A percentile compares a stretch with the other conserved stretches of the same genome.
Evolutionary conservation across 2,797 vertebrate genomes (phyloP).

Genomic region (Silurus lanzhouensis): DNA sequence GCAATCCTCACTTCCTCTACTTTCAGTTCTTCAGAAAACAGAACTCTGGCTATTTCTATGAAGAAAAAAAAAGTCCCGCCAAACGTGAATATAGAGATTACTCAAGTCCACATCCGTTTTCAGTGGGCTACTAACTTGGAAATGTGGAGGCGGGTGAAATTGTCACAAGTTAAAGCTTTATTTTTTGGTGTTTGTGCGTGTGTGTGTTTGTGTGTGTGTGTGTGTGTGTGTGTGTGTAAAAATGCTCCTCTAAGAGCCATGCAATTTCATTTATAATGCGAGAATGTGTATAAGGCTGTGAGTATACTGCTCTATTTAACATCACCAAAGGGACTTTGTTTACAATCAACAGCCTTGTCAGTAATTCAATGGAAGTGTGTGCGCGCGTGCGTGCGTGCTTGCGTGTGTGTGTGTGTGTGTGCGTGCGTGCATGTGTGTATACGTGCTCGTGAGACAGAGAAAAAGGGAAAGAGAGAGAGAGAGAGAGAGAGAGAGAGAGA

Average conservation of each 20-base stretch:
- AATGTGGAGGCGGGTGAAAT: constrained; percentile 24
- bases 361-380: constrained; percentile 63
- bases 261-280: background rate
- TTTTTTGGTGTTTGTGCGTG: background rate
- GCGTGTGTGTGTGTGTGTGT: background rate
- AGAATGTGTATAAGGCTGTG: background rate
- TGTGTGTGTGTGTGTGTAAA: background rate
- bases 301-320: background rate
- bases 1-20: constrained; percentile 54
- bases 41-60: constrained; percentile 51
- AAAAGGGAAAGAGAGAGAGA: constrained; percentile 7
- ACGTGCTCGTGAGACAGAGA: background rate
- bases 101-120: constrained; percentile 40
- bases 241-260: too few relatives aligned
- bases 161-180: background rate
- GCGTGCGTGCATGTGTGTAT: background rate
- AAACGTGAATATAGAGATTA: constrained; percentile 52
- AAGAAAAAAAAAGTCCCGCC: constrained; percentile 46
- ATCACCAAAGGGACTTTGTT: constrained; percentile 61
- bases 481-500: constrained; percentile 20
- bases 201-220: background rate
- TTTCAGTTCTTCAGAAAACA: constrained; percentile 55
- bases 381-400: background rate
- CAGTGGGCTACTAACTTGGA: constrained; percentile 11
- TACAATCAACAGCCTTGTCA: constrained; percentile 70